Evolutionary conservation across 2,113 vertebrate genomes (phyloP).

Genomic region (Erpornis zantholeuca): DNA sequence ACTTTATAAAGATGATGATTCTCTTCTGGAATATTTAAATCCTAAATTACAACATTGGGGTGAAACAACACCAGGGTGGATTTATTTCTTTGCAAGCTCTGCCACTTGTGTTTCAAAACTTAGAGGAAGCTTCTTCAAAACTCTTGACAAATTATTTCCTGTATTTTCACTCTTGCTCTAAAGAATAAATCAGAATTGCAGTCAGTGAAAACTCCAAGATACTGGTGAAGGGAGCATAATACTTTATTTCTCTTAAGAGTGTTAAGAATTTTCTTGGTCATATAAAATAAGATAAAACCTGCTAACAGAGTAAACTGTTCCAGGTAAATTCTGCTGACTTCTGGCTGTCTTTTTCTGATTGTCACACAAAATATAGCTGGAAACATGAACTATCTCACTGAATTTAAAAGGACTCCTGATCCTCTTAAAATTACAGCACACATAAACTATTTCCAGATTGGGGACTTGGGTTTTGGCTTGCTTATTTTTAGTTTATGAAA

Average conservation of each 20-base stretch:
- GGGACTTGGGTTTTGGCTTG: not conserved
- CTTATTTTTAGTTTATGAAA: not conserved
- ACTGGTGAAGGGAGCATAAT: not conserved
- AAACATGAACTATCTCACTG: not conserved
- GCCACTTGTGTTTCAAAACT: not conserved
- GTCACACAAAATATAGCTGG: not conserved
- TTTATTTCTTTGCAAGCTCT: not conserved
- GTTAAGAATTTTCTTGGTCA: not conserved
- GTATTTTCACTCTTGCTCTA: not conserved
- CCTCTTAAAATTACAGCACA: not conserved
- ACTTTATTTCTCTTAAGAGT: not conserved
- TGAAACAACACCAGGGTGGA: not conserved
- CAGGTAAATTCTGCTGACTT: not conserved
- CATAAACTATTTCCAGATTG: not conserved
- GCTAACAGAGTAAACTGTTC: not conserved
- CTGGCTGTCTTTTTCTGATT: not conserved
- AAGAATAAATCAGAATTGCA: not conserved
- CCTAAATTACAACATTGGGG: fast-evolving
- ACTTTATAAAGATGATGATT: not conserved
- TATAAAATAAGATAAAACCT: not conserved
- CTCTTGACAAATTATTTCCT: not conserved
- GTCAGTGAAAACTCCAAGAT: not conserved
- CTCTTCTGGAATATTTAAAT: not conserved
- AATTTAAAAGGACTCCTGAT: not conserved
- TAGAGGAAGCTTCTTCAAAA: not conserved